Evolutionary conservation across 1,140 invertebrate species (phyloP), one percentile per base, ranked within the genome.

Genomic region (Hyles euphorbiae): DNA sequence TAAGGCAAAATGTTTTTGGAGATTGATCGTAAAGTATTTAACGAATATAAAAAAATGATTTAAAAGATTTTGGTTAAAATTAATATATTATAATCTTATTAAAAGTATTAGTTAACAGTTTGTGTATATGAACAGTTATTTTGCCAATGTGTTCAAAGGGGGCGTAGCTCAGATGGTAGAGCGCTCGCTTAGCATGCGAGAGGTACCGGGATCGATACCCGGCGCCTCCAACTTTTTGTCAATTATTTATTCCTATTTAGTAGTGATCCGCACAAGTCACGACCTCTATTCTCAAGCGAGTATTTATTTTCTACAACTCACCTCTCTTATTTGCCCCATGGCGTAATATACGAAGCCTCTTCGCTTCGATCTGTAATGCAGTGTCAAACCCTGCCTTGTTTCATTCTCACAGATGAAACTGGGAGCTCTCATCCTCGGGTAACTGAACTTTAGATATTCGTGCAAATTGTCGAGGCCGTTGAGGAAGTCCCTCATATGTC

Each of bases 361-460:
- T 58, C 98, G 87, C 87, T 97, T 98, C 60, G 96, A 98, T 49
- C 98, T 91, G 81, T 98, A 98, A 88, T 99, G 98, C 44, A 99
- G 90, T 1, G 96, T 97, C 48, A 99, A 89, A 3, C 98, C 98
- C 77, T 95, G 94, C 53, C 94, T 92, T 0, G 96, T 96, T 86
- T 99, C 98, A 76, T 98, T 97, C 84, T 98, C 97, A 76, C 97
- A 98, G 68, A 98, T 98, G 80, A 99, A 99, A 56, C 96, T 98
- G 1, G 98, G 98, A 0, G 98, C 97, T 62, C 94, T 88, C 89
- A 90, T 90, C 71, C 96, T 91, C 0, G 98, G 97, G 82, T 99
- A 99, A 33, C 97, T 98, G 88, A 98, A 98, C 86, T 97, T 97
- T 3, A 99, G 90, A 83, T 99, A 99, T 82, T 99, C 98, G 82